Evolutionary conservation across 2,113 vertebrate species (phyloP), one percentile per base, ranked within the genome.

Genomic region (Silurus asotus): DNA sequence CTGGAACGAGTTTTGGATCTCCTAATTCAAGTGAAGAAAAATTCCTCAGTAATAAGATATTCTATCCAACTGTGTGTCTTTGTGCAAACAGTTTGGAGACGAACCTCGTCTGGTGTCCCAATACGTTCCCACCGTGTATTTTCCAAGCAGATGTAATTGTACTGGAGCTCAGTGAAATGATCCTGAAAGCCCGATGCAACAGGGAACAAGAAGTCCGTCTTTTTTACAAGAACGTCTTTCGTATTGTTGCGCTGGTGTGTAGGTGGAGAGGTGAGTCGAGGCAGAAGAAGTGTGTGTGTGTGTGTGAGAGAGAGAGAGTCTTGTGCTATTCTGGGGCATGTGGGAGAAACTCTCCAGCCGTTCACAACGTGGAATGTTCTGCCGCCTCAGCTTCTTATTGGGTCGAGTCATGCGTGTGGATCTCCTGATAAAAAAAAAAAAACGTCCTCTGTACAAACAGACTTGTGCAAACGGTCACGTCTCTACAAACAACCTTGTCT

Each of bases 291-390:
- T 55, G 51, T 74, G 1, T 13, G 70, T 53, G 83, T 51, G 37
- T 17, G 65, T 64, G 45, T 25, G 72, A 25, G 23, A 5, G 67
- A 55, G 72, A 28, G 83, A 20, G 59, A 10, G 67, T 37, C 45
- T 65, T 86, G 77, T 11, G 84, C 62, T 85, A 78, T 85, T 85
- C 84, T 58, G 28, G 75, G n/a, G 62, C 51, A 14, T 85, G 84
- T 85, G 75, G 84, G 83, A 84, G 83, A 70, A 15, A 20, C 82
- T 72, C 20, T 74, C 53, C 55, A 74, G 48, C 51, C 49, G 20
- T 76, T 85, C 11, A 2, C 19, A 53, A 67, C 74, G 79, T 85
- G 61, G 59, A 79, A 79, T 58, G 76, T 85, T 85, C 84, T 58
- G 20, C 70, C 61, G n/a, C 17, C 74, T 67, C 6, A 2, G 11